Evolutionary conservation across 1,140 invertebrate genomes (phyloP), one percentile per base, ranked within the genome.

Genomic region (Vollenhovia emeryi): DNA sequence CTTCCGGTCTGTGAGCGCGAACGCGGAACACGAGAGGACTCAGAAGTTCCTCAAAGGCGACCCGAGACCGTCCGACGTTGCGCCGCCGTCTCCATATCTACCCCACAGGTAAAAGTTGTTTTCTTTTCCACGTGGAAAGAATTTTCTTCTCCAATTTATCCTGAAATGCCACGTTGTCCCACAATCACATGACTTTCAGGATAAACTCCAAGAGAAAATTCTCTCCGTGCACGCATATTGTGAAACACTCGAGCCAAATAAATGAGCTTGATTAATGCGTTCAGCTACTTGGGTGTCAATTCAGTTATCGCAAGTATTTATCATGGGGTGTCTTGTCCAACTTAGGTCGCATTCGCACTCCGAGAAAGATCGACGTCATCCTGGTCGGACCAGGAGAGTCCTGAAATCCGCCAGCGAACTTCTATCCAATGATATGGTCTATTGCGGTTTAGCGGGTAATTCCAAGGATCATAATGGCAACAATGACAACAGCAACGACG

Each of bases 61-160:
- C 66, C 96, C 96, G 0, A 92, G 96, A 55, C 94, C 96, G 5
- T 95, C 95, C 0, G 96, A 96, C 78, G 94, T 96, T 0, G 96
- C 95, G 0, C 96, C 96, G 30, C 95, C 95, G 52, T 94, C 95
- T 5, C 94, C 94, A 0, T 94, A 94, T 76, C 62, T 94, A 33
- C 94, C 93, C 0, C 92, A 93, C 59, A 91, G 94, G 87, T 93
- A 90, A 40, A 93, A 88, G 55, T 92, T 18, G 2, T 24, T 18
- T 6, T 13, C 40, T 13, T 18, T 13, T 21, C 18, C 18, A 27
- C 5, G 3, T 33, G n/a, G n/a, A n/a, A n/a, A n/a, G n/a, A n/a
- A n/a, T n/a, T n/a, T n/a, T n/a, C n/a, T n/a, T n/a, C n/a, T n/a
- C n/a, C n/a, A n/a, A n/a, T n/a, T n/a, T n/a, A n/a, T n/a, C n/a